Percentiles rank a stretch among this genome's conserved stretches.
Evolutionary conservation across 2,888 invertebrate species (phyloP).

Genomic region (Acholoe squamosa): DNA sequence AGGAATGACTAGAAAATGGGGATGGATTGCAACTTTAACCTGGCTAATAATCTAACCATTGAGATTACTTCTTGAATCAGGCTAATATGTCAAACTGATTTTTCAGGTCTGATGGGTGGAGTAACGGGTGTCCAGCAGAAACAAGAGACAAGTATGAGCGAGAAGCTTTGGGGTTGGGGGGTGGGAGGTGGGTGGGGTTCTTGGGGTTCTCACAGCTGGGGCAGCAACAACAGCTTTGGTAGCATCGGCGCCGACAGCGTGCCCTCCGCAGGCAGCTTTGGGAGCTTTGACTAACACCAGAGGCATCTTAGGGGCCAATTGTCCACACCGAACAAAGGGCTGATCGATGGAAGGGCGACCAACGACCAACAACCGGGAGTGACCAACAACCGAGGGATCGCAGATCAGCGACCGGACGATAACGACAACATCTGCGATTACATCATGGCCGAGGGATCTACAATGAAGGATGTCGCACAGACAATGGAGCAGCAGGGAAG

Average conservation of each 20-base stretch:
- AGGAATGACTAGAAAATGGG: no score
- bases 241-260: conserved; percentile 53
- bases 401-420: background rate
- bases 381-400: background rate
- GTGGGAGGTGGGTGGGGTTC: conserved; percentile 58
- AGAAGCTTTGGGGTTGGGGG: conserved; percentile 61
- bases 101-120: conserved; percentile 55
- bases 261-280: conserved; percentile 51
- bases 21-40: background rate
- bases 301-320: background rate
- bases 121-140: conserved; percentile 57
- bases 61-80: background rate
- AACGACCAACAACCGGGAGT: no score
- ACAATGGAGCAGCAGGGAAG: conserved; percentile 42
- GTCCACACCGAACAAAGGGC: background rate
- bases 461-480: conserved; percentile 7
- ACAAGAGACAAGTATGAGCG: conserved; percentile 60
- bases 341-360: background rate
- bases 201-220: conserved; percentile 63
- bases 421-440: background rate
- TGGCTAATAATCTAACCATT: no score
- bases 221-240: conserved; percentile 63
- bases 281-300: conserved; percentile 45
- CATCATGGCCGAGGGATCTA: conserved; percentile 17
- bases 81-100: background rate